Conservation (phyloP, 2,797 vertebrate species). For the Characodon lateralis region DNA sequence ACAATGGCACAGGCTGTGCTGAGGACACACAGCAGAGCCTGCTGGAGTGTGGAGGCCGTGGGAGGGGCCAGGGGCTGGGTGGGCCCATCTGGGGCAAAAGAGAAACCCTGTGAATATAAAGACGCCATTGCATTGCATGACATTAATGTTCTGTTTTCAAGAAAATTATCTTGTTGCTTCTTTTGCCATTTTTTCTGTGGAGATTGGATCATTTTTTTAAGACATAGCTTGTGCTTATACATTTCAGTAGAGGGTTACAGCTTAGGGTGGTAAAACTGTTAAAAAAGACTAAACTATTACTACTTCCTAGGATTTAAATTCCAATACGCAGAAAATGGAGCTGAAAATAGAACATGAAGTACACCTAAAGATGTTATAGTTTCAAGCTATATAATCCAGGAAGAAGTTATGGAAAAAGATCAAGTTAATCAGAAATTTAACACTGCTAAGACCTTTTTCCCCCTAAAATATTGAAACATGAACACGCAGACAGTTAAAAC, state of each 20-base stretch:
- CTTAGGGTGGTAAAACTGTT: conserved; percentile 24
- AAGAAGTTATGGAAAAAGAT: conserved; percentile 14
- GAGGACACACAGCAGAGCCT: conserved; percentile 57
- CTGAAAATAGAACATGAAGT: conserved; percentile 4
- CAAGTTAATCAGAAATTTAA: conserved; percentile 1
- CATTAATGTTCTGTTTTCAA: conserved; percentile 10
- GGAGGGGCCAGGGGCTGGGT: conserved; percentile 40
- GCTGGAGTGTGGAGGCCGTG: conserved; percentile 50
- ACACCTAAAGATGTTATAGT: conserved; percentile 26
- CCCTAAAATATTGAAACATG: conserved; percentile 41
- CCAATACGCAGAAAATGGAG: conserved; percentile 23
- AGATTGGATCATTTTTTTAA: background rate
- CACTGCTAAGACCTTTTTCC: conserved; percentile 11
- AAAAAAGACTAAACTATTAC: background rate
- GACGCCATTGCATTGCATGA: conserved; percentile 3
- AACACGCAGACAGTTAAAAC: conserved; percentile 23
- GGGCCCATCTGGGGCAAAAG: conserved; percentile 6
- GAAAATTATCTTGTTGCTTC: conserved; percentile 12
- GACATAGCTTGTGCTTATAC: background rate
- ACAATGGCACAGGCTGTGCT: conserved; percentile 54
- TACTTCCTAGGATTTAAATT: conserved; percentile 8
- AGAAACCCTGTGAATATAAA: conserved; percentile 21
- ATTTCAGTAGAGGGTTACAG: conserved; percentile 13
- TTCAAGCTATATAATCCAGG: conserved; percentile 13
- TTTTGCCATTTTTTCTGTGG: background rate